phyloP scores from a whole-genome alignment of 2,113 vertebrate species.

The Dicaeum eximium region DNA sequence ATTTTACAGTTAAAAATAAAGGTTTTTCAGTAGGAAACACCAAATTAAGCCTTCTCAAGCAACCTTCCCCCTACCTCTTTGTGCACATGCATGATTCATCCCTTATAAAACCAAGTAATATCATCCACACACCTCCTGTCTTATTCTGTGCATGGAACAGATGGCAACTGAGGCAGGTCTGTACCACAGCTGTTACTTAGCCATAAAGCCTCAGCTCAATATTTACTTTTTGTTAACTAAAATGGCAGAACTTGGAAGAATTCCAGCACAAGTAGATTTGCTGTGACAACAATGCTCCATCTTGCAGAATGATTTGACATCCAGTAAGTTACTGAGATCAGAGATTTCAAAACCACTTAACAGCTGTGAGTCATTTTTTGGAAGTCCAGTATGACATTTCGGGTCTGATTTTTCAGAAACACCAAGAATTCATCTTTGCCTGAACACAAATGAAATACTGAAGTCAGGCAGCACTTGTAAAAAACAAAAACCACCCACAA shows the following conservation, averaged over 20 bases:
- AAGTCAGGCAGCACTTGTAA: background rate
- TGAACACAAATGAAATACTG: background rate
- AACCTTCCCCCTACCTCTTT: background rate
- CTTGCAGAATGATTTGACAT: background rate
- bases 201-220: background rate
- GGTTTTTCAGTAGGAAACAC: background rate
- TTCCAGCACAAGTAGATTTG: background rate
- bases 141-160: background rate
- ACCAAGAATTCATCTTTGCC: background rate
- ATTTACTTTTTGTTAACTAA: background rate
- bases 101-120: background rate
- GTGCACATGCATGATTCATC: background rate
- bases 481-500: background rate
- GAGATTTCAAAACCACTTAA: background rate
- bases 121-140: background rate
- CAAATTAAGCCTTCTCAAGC: background rate
- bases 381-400: background rate
- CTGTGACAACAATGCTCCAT: background rate
- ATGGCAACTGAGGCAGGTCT: conserved; percentile 1
- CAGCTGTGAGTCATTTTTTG: background rate
- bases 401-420: background rate
- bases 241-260: background rate
- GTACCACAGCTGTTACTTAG: background rate
- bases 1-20: background rate
- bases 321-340: background rate